phyloP scores from a whole-genome alignment of 2,888 invertebrate genomes.

The Allolobophora icterica region DNA sequence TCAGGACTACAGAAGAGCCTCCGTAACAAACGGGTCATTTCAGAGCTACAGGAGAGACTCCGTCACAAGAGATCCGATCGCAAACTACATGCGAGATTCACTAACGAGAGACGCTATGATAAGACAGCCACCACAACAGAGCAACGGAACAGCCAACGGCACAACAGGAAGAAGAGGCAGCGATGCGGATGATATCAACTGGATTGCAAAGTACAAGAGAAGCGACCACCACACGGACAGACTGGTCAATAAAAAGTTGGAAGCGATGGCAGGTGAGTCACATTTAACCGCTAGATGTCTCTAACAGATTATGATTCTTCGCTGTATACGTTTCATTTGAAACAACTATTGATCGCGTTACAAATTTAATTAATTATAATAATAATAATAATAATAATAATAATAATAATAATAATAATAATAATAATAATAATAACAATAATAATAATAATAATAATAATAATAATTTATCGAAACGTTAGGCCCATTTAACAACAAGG shows the following conservation, averaged over 20 bases:
- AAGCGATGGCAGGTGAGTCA: not conserved
- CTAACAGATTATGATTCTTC: too few relatives aligned
- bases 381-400: too few relatives aligned
- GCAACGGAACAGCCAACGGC: not conserved
- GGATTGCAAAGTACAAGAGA: conserved; percentile 18
- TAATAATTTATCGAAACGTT: too few relatives aligned
- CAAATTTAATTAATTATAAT: too few relatives aligned
- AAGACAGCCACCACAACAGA: not conserved
- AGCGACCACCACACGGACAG: conserved; percentile 15
- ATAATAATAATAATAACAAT: too few relatives aligned
- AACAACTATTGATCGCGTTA: too few relatives aligned
- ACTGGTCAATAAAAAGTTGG: not conserved
- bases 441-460: too few relatives aligned
- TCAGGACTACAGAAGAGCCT: too few relatives aligned
- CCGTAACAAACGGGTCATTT: not conserved
- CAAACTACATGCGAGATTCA: not conserved
- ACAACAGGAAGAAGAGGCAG: not conserved
- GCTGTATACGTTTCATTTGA: too few relatives aligned
- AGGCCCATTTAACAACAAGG: too few relatives aligned
- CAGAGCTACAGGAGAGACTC: conserved; percentile 23
- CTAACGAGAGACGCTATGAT: not conserved
- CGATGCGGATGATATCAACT: conserved; percentile 12
- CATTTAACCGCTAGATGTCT: not conserved
- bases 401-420: too few relatives aligned
- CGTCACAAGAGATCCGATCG: not conserved